Evolutionary conservation across 30 jellyfish, hydroid and myxozoan species (phyloP).

Genomic region (Hydractinia echinata): DNA sequence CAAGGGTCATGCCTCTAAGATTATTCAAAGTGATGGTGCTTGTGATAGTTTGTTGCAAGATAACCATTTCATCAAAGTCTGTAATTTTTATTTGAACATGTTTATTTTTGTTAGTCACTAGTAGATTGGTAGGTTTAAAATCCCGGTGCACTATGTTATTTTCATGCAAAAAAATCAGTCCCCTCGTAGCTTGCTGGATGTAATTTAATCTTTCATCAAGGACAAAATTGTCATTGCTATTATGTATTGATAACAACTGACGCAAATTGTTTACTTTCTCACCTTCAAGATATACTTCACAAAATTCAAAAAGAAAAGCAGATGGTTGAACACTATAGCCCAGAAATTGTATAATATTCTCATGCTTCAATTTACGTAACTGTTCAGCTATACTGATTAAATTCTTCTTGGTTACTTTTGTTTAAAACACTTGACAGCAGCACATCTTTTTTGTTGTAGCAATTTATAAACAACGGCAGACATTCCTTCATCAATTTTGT

Average conservation of each 20-base stretch:
- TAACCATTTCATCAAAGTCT: slow-evolving; percentile 32
- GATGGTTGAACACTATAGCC: slow-evolving; percentile 26
- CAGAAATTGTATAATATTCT: slow-evolving; percentile 22
- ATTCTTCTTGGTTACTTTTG: slow-evolving; percentile 13
- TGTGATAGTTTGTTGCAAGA: slow-evolving; percentile 16
- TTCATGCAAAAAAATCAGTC: slow-evolving; percentile 18
- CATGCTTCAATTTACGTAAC: slow-evolving; percentile 16
- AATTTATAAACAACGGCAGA: slow-evolving; percentile 29
- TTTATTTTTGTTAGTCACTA: slow-evolving; percentile 23
- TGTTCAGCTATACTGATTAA: slow-evolving; percentile 8
- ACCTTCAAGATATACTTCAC: slow-evolving; percentile 9
- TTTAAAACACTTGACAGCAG: slow-evolving; percentile 29
- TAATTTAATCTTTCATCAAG: slow-evolving; percentile 21
- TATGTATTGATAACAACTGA: slow-evolving; percentile 3
- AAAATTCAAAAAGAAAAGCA: slow-evolving; percentile 33
- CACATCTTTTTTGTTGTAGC: not conserved
- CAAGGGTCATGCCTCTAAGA: slow-evolving; percentile 29
- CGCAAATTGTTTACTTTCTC: slow-evolving; percentile 14
- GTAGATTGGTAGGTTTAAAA: slow-evolving; percentile 29
- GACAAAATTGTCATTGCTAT: slow-evolving; percentile 8
- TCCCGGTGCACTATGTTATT: slow-evolving; percentile 27
- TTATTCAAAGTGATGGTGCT: slow-evolving; percentile 7
- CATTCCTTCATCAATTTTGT: slow-evolving; percentile 31
- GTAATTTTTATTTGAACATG: slow-evolving; percentile 19
- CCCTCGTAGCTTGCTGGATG: slow-evolving; percentile 23